Evolutionary conservation across 2,888 invertebrate genomes (phyloP).

Genomic region (Lagria hirta): DNA sequence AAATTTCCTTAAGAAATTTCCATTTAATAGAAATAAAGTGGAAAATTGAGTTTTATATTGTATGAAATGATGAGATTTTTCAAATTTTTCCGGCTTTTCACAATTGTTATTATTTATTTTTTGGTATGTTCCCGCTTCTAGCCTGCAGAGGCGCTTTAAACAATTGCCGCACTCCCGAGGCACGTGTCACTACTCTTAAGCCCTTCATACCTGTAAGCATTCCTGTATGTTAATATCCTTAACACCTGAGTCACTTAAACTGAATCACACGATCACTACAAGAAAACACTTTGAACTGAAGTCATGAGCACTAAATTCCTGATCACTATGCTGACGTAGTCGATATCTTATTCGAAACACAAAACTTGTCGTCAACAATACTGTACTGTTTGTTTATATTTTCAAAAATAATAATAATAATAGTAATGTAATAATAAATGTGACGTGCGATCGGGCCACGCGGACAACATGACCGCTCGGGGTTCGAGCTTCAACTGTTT

Average conservation of each 20-base stretch:
- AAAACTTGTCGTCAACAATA: too few species aligned
- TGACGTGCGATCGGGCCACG: constrained; percentile 50
- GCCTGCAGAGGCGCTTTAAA: too few species aligned
- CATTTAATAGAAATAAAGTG: too few species aligned
- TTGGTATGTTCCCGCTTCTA: too few species aligned
- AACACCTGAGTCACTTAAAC: constrained; percentile 46
- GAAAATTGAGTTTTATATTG: constrained; percentile 1
- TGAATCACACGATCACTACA: constrained; percentile 39
- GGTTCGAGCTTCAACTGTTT: constrained; percentile 55
- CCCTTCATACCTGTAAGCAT: constrained; percentile 47
- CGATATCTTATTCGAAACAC: constrained; percentile 1
- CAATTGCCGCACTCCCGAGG: too few species aligned
- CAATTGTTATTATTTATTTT: background rate
- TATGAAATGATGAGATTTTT: background rate
- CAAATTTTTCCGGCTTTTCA: background rate
- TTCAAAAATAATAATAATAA: constrained; percentile 41
- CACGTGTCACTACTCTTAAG: constrained; percentile 10
- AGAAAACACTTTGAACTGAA: constrained; percentile 39
- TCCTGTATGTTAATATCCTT: constrained; percentile 46
- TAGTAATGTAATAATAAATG: constrained; percentile 25
- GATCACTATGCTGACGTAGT: background rate
- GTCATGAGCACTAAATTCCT: constrained; percentile 30
- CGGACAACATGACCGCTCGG: constrained; percentile 54
- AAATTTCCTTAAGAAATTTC: too few species aligned
- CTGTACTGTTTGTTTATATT: constrained; percentile 43